These are phyloP conservation scores for Paguma larvata DNA, from an alignment of 2,797 vertebrate species.

Conservation along the genomic window DNA sequence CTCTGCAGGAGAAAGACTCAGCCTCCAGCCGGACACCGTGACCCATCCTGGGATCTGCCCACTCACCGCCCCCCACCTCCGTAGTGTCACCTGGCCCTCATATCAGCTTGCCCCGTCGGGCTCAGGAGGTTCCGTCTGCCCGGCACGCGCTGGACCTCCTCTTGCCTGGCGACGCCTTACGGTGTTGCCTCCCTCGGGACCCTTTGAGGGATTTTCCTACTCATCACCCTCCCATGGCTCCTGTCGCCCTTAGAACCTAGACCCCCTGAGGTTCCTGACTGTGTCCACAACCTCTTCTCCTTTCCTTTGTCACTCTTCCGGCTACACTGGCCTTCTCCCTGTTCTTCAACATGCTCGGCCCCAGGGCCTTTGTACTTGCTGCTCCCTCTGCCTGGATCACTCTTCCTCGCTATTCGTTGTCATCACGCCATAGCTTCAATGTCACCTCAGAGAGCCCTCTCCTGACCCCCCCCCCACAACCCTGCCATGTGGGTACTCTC, in stretches of 20 bases:
- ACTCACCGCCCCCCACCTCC: neutral
- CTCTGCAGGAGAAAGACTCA: neutral
- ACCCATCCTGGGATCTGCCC: neutral
- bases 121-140: neutral
- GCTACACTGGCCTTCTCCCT: neutral
- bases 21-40: neutral
- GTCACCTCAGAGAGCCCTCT: neutral
- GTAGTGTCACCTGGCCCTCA: too few species aligned
- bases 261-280: neutral
- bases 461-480: neutral
- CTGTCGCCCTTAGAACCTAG: neutral
- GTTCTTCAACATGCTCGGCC: neutral
- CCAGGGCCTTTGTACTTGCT: neutral
- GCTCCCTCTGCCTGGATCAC: neutral
- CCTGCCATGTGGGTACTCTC: too few species aligned
- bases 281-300: neutral
- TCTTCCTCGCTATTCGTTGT: neutral
- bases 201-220: neutral
- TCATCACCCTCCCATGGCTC: neutral
- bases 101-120: neutral
- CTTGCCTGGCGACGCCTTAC: neutral
- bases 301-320: neutral
- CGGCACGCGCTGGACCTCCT: neutral
- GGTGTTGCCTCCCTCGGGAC: neutral
- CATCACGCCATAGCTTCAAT: neutral